phyloP scores from a whole-genome alignment of 35 echinoderm and acorn worm species.

The Acanthaster planci region DNA sequence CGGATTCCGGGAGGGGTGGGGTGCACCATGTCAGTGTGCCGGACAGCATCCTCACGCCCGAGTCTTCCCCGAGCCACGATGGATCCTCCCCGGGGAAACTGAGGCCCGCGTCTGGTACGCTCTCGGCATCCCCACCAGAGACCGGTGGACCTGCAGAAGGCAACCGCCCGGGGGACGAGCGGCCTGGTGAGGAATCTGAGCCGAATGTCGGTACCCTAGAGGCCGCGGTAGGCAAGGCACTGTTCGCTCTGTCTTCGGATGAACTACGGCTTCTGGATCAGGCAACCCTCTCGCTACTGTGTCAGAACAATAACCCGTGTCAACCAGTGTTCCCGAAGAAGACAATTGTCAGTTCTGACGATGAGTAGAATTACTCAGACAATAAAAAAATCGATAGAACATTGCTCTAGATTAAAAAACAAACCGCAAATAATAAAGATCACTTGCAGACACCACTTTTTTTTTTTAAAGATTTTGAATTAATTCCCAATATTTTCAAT shows the following conservation, averaged over 20 bases:
- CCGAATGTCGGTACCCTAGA: conserved; percentile 22
- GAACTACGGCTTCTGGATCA: not conserved
- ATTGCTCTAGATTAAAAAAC: no score
- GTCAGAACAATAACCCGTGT: not conserved
- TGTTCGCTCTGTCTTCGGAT: conserved; percentile 10
- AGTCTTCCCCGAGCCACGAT: conserved; percentile 7
- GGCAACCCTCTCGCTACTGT: conserved; percentile 3
- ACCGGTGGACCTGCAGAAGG: not conserved
- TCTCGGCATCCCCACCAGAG: not conserved
- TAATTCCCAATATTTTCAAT: no score
- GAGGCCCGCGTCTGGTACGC: not conserved
- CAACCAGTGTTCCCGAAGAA: not conserved
- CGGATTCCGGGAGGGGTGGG: not conserved
- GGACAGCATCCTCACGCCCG: conserved; percentile 12
- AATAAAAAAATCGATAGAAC: no score
- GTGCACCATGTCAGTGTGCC: not conserved
- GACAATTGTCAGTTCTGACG: not conserved
- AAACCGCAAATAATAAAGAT: no score
- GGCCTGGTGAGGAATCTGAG: conserved; percentile 5
- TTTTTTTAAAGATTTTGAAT: no score
- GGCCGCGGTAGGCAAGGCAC: conserved; percentile 3
- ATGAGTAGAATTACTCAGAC: not conserved
- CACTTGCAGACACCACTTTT: no score
- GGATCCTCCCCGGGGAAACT: not conserved
- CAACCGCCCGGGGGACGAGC: not conserved